Evolutionary conservation across 2,888 invertebrate genomes (phyloP), one percentile per base, ranked within the genome.

Genomic region (Pseudeuparius sepicola): DNA sequence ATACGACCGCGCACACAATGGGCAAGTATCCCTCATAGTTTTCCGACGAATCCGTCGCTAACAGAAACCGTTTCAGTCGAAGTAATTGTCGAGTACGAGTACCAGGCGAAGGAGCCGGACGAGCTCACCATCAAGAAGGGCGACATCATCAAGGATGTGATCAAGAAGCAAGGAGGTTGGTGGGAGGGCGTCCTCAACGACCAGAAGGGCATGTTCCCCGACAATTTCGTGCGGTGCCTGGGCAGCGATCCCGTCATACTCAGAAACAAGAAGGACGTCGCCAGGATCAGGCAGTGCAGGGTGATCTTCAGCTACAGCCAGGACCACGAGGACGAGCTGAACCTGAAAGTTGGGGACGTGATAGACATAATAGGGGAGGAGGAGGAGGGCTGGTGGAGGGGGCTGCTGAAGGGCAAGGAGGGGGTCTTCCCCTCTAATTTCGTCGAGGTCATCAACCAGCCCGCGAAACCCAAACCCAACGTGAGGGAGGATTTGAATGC

Each of bases 401-500:
- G 92, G 42, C 71, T 76, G 37, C 66, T 86, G 28, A 77, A 80
- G 57, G 85, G 83, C 25, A 77, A 76, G 55, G 71, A 81, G 40
- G 94, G 96, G 14, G 89, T 94, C 42, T 96, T 94, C 61, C 96
- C 94, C 3, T 94, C 93, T 4, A 96, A 96, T 70, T 96, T 94
- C 66, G 94, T 94, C 20, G 64, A 64, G 37, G 67, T 65, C 60
- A 61, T 64, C 47, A 58, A 51, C 39, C 52, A 46, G 27, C 37
- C 49, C 2, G 24, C 34, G 12, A 40, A 40, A 28, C 48, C 50
- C 9, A 48, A 42, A 29, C 46, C 50, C 12, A 40, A 40, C 14
- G 48, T 33, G 31, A 38, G 51, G 28, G 49, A 48, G 24, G 41
- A 41, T 7, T 41, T 41, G 14, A 12, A 23, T 35, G 30, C 42